These are phyloP conservation scores for Phenganax marumi DNA, from an alignment of 92 coral and sea anemone species.

Conservation along the genomic window DNA sequence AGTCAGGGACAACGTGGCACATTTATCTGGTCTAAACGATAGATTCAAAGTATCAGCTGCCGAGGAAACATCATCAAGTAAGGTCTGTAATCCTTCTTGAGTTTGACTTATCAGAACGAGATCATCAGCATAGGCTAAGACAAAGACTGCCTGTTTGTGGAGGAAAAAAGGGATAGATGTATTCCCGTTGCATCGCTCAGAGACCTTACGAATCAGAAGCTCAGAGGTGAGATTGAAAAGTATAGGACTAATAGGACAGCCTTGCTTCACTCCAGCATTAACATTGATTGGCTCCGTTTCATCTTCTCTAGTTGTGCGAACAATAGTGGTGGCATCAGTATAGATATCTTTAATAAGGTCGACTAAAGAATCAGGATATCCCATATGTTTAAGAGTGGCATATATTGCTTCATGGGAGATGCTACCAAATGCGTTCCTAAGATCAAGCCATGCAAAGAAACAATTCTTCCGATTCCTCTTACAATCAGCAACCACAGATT, in stretches of 20 bases:
- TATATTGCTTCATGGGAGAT: not conserved
- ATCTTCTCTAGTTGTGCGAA: not conserved
- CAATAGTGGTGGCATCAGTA: not conserved
- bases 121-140: conserved; percentile 19
- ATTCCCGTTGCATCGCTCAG: too few species aligned
- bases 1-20: not conserved
- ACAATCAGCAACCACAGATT: not conserved
- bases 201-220: not conserved
- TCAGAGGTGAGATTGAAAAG: not conserved
- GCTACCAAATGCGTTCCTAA: conserved; percentile 20
- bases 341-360: not conserved
- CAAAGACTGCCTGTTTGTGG: not conserved
- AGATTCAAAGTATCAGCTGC: not conserved
- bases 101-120: not conserved
- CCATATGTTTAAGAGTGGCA: not conserved
- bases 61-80: not conserved
- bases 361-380: not conserved
- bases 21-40: not conserved
- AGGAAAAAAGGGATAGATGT: not conserved
- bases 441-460: conserved; percentile 17
- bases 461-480: not conserved
- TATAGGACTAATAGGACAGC: too few species aligned
- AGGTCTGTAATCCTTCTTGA: not conserved
- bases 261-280: too few species aligned
- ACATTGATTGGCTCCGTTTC: not conserved